Percentiles rank a stretch among this genome's conserved stretches.
Conservation (phyloP, 2,113 vertebrate species). For the Trichomycterus rosablanca region DNA sequence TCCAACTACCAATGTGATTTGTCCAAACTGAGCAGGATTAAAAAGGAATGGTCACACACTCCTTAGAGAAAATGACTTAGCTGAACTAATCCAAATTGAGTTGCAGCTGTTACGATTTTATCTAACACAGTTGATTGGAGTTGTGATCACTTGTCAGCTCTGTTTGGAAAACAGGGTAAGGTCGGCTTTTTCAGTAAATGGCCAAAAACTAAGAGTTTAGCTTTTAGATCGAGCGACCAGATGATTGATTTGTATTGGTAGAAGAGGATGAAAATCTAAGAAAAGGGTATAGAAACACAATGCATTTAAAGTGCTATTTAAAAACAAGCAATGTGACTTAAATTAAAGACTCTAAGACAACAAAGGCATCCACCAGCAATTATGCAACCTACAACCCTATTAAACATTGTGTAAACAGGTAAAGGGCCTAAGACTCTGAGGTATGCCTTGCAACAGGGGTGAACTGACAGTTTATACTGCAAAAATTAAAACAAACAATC, state of each 20-base stretch:
- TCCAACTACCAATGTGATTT: background rate
- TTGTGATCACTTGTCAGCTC: slow-evolving; percentile 37
- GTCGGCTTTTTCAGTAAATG: background rate
- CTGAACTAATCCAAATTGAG: slow-evolving; percentile 47
- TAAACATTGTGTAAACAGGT: too few species aligned
- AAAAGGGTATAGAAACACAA: too few species aligned
- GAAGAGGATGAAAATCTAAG: slow-evolving; percentile 14
- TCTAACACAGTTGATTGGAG: slow-evolving; percentile 42
- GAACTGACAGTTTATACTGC: too few species aligned
- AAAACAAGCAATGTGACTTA: too few species aligned
- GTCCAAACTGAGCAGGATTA: slow-evolving; percentile 27
- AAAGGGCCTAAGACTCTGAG: too few species aligned
- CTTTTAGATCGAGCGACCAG: slow-evolving; percentile 23
- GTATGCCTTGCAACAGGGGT: too few species aligned
- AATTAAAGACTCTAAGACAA: too few species aligned
- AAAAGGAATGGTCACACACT: slow-evolving; percentile 10
- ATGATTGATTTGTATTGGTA: slow-evolving; percentile 12
- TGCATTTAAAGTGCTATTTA: too few species aligned
- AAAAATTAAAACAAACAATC: too few species aligned
- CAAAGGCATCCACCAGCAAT: too few species aligned
- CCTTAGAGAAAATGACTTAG: slow-evolving; percentile 28
- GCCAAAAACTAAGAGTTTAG: slow-evolving; percentile 5
- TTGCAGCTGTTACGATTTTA: slow-evolving; percentile 41
- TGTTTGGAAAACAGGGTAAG: slow-evolving; percentile 5
- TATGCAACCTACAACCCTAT: too few species aligned